Percentiles rank a stretch among this genome's conserved stretches.
phyloP scores from a whole-genome alignment of 2,888 invertebrate genomes.

The Pachymerium ferrugineum region DNA sequence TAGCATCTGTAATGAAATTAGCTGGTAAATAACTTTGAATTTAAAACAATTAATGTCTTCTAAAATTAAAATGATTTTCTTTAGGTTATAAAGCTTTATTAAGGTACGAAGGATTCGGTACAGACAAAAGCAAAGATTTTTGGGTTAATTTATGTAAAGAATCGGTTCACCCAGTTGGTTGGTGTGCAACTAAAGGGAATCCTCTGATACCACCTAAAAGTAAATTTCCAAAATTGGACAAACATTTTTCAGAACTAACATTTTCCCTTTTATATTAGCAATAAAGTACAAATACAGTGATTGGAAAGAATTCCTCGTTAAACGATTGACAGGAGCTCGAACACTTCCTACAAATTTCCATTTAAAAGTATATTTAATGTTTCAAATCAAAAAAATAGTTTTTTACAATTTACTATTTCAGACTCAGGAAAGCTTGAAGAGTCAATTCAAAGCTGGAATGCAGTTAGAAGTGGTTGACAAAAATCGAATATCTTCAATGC shows the following conservation, averaged over 20 bases:
- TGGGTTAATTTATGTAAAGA: constrained; percentile 94
- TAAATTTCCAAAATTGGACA: constrained; percentile 45
- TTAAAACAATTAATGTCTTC: neutral
- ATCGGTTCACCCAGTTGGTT: constrained; percentile 94
- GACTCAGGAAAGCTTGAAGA: constrained; percentile 45
- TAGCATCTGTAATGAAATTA: constrained; percentile 85
- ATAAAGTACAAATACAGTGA: constrained; percentile 90
- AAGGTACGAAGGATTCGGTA: constrained; percentile 86
- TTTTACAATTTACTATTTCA: constrained; percentile 37
- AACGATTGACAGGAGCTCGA: constrained; percentile 86
- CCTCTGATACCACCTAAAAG: constrained; percentile 88
- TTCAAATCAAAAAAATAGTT: neutral
- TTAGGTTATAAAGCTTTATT: constrained; percentile 56
- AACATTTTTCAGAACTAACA: too few relatives aligned
- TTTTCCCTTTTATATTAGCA: constrained; percentile 52
- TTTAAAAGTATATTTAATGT: constrained; percentile 59
- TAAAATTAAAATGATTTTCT: constrained; percentile 23
- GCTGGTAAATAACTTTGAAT: constrained; percentile 57
- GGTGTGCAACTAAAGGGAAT: constrained; percentile 93
- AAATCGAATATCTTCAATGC: constrained; percentile 84
- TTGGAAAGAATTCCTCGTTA: constrained; percentile 93
- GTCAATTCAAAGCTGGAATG: constrained; percentile 60
- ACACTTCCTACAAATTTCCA: constrained; percentile 91
- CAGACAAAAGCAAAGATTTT: constrained; percentile 82
- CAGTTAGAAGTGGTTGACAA: constrained; percentile 93